phyloP scores from a whole-genome alignment of 2,888 invertebrate genomes.

The Stenurella melanura region DNA sequence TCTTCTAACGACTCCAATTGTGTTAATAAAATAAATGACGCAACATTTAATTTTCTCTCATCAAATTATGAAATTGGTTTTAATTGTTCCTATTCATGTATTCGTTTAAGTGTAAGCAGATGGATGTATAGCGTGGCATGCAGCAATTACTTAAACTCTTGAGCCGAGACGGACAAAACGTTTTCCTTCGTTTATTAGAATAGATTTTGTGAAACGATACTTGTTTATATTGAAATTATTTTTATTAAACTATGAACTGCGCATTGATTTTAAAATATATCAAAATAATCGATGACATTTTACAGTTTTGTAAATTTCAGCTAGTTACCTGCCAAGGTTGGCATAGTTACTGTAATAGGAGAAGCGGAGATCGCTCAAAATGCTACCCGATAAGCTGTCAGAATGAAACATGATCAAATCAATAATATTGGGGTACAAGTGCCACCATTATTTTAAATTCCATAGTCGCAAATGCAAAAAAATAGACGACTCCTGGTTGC shows the following conservation, averaged over 20 bases:
- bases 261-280: too few species aligned
- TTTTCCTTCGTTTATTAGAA: background rate
- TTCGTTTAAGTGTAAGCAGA: background rate
- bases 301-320: too few species aligned
- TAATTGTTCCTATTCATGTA: background rate
- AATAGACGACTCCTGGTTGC: too few species aligned
- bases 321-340: too few species aligned
- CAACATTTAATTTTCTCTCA: background rate
- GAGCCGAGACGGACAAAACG: background rate
- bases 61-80: constrained; percentile 1
- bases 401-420: too few species aligned
- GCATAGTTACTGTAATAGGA: too few species aligned
- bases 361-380: too few species aligned
- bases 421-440: too few species aligned
- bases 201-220: background rate
- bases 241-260: background rate
- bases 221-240: background rate
- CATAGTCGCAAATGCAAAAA: too few species aligned
- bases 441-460: too few species aligned
- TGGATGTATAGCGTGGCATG: background rate
- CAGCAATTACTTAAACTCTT: background rate
- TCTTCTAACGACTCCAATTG: background rate
- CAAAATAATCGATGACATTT: too few species aligned
- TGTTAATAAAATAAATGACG: constrained; percentile 7
- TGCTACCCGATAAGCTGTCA: too few species aligned